A percentile compares a stretch with the other conserved stretches of the same genome.
Conservation (phyloP, 1,140 invertebrate species). For the Euschistus heros region DNA sequence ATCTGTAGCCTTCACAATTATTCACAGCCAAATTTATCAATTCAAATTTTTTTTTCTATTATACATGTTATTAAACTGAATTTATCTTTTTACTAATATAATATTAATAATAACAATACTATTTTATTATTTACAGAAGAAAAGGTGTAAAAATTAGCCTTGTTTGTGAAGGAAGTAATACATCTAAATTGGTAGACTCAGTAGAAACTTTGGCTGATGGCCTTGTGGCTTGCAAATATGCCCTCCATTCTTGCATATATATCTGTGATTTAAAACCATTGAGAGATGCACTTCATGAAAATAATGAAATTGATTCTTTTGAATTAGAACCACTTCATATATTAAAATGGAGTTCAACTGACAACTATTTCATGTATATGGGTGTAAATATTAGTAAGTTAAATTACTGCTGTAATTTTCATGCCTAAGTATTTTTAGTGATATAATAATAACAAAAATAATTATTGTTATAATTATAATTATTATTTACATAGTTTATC, state of each 20-base stretch:
- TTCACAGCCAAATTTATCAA: too few relatives aligned
- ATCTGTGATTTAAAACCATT: conserved; percentile 30
- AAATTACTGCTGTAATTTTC: too few relatives aligned
- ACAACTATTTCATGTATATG: conserved; percentile 41
- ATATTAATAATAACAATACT: too few relatives aligned
- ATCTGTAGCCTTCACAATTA: too few relatives aligned
- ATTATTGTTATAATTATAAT: too few relatives aligned
- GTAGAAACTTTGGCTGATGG: conserved; percentile 32
- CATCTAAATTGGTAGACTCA: conserved; percentile 33
- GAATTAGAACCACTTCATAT: conserved; percentile 32
- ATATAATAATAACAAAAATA: too few relatives aligned
- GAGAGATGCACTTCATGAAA: neutral
- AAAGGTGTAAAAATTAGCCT: neutral
- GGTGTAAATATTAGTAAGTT: conserved; percentile 35
- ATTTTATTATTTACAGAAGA: too few relatives aligned
- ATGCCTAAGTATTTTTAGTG: too few relatives aligned
- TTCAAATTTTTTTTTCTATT: too few relatives aligned
- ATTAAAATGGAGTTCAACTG: conserved; percentile 37
- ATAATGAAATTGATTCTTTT: conserved; percentile 19
- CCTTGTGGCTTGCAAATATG: conserved; percentile 38
- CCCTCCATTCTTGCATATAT: conserved; percentile 37
- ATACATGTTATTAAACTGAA: too few relatives aligned
- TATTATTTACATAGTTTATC: too few relatives aligned
- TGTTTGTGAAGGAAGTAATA: neutral
- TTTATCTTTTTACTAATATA: too few relatives aligned